Evolutionary conservation across 2,797 vertebrate species (phyloP).

Genomic region (Gymnocypris eckloni): DNA sequence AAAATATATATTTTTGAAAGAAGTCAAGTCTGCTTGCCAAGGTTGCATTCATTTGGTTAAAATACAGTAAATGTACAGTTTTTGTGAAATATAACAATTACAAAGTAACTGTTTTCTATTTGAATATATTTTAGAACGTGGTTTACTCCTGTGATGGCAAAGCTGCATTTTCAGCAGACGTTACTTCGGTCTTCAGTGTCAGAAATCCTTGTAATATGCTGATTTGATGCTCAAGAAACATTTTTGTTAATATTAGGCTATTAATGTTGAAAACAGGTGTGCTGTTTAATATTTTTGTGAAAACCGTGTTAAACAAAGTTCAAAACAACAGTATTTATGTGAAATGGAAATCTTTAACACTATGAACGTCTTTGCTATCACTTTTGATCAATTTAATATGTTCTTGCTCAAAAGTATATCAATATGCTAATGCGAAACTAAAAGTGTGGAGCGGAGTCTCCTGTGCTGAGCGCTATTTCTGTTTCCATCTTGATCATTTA

Average conservation of each 20-base stretch:
- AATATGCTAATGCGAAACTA: not conserved
- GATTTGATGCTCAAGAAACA: not conserved
- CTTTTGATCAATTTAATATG: not conserved
- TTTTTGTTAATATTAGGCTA: not conserved
- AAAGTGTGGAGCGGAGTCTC: not conserved
- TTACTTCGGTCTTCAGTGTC: not conserved
- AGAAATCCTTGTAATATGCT: not conserved
- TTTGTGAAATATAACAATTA: too few relatives aligned
- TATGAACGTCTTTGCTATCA: not conserved
- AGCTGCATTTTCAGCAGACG: not conserved
- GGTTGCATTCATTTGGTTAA: not conserved
- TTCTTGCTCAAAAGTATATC: not conserved
- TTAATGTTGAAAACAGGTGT: not conserved
- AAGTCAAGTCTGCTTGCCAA: not conserved
- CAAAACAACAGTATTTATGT: too few relatives aligned
- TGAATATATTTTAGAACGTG: not conserved
- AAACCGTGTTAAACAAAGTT: not conserved
- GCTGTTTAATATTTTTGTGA: not conserved
- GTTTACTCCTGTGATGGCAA: not conserved
- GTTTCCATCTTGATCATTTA: constrained; percentile 4
- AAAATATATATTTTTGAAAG: not conserved
- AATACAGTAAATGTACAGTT: not conserved
- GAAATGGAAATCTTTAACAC: too few relatives aligned
- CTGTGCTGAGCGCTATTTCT: not conserved
- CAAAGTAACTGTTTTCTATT: not conserved